Percentiles rank a stretch among this genome's conserved stretches.
These are phyloP conservation scores for Lucilia sericata DNA, from an alignment of 1,140 invertebrate species.

Conservation along the genomic window DNA sequence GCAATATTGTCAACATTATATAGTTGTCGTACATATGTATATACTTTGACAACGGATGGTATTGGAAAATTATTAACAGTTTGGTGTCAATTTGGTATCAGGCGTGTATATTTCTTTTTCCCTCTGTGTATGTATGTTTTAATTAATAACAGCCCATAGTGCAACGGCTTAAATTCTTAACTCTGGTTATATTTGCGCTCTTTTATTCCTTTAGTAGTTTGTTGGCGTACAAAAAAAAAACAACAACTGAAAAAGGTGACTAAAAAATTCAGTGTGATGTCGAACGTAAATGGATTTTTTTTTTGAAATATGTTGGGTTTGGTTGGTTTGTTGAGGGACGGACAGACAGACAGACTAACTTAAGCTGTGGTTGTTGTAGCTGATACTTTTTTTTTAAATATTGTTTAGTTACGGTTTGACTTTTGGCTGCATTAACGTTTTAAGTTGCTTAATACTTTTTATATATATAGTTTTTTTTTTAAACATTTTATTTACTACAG, in stretches of 20 bases:
- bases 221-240: not conserved
- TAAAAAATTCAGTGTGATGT: not conserved
- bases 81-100: too few relatives aligned
- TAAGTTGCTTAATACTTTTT: constrained; percentile 20
- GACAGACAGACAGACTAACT: not conserved
- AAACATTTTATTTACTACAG: too few relatives aligned
- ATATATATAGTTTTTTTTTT: too few relatives aligned
- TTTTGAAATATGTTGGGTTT: constrained; percentile 9
- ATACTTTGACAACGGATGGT: too few relatives aligned
- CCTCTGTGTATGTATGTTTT: too few relatives aligned
- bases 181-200: not conserved
- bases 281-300: constrained; percentile 19
- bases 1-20: too few relatives aligned
- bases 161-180: constrained; percentile 20
- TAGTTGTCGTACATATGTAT: too few relatives aligned
- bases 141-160: not conserved
- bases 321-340: constrained; percentile 3
- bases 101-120: too few relatives aligned
- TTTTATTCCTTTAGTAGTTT: not conserved
- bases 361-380: constrained; percentile 18
- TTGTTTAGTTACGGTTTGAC: constrained; percentile 37
- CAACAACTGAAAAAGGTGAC: not conserved
- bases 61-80: too few relatives aligned
- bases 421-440: constrained; percentile 31
- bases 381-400: not conserved